phyloP scores from a whole-genome alignment of 1,140 invertebrate genomes.

The Cepaea nemoralis region DNA sequence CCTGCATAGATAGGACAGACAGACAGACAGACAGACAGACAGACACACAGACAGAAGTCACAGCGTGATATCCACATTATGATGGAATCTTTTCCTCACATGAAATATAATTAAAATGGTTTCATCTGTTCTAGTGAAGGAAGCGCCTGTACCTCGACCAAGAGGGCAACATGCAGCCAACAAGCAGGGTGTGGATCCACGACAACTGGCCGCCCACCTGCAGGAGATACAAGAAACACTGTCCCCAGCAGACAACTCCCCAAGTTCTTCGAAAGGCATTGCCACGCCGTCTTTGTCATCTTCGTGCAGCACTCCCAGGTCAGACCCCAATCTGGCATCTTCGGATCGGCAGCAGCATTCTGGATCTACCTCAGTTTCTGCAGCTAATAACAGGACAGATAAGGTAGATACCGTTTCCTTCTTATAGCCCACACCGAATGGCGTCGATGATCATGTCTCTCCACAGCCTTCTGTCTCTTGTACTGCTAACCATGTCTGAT shows the following conservation, averaged over 20 bases:
- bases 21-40: not conserved
- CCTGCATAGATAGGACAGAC: not conserved
- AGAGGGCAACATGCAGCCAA: not conserved
- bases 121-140: constrained; percentile 28
- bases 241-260: constrained; percentile 59
- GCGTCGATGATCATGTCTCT: too few relatives aligned
- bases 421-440: too few relatives aligned
- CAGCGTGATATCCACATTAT: too few relatives aligned
- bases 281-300: constrained; percentile 67
- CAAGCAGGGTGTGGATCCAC: constrained; percentile 58
- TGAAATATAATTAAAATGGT: too few relatives aligned
- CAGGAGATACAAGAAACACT: constrained; percentile 61
- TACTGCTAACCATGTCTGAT: too few relatives aligned
- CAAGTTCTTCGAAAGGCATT: constrained; percentile 64
- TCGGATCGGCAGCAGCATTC: constrained; percentile 52
- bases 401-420: too few relatives aligned
- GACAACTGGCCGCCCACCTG: constrained; percentile 63
- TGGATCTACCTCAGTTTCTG: not conserved
- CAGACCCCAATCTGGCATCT: constrained; percentile 61
- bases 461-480: too few relatives aligned
- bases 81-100: too few relatives aligned
- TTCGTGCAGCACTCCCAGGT: constrained; percentile 63
- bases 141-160: not conserved
- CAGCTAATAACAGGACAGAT: constrained; percentile 7
- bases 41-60: too few relatives aligned